A percentile compares a stretch with the other conserved stretches of the same genome.
These are phyloP conservation scores for Crypturellus undulatus DNA, from an alignment of 2,113 vertebrate genomes.

Conservation along the genomic window DNA sequence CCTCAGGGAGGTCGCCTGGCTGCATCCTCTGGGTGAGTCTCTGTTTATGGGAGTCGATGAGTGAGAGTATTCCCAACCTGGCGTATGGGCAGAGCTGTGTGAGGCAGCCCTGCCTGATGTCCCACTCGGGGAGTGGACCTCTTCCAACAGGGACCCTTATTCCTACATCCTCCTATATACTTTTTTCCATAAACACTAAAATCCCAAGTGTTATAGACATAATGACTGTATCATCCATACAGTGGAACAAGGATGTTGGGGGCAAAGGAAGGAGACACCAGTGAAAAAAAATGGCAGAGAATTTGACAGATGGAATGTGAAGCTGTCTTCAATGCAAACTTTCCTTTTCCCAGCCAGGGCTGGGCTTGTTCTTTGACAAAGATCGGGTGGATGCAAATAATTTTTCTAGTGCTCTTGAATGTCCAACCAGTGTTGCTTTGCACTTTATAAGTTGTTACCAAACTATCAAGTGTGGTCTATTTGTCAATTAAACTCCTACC, in stretches of 20 bases:
- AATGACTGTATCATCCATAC: background rate
- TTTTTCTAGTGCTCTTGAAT: background rate
- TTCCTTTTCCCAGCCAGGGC: background rate
- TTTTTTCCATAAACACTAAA: background rate
- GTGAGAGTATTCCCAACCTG: background rate
- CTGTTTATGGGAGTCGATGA: background rate
- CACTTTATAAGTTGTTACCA: background rate
- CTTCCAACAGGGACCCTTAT: background rate
- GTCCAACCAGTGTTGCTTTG: background rate
- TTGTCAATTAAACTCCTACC: background rate
- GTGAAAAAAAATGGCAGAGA: background rate
- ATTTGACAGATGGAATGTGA: background rate
- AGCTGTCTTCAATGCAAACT: background rate
- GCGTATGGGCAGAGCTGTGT: background rate
- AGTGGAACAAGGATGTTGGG: background rate
- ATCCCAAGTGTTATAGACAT: background rate
- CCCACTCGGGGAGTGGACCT: background rate
- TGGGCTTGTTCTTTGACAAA: background rate
- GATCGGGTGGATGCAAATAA: background rate
- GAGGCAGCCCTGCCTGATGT: background rate
- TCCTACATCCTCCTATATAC: background rate
- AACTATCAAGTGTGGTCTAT: background rate
- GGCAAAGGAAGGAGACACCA: background rate
- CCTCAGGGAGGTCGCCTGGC: fast-evolving
- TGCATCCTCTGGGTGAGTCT: background rate